Percentiles rank a stretch among this genome's conserved stretches.
Evolutionary conservation across 2,888 invertebrate species (phyloP).

Genomic region (Octonoba sinensis): DNA sequence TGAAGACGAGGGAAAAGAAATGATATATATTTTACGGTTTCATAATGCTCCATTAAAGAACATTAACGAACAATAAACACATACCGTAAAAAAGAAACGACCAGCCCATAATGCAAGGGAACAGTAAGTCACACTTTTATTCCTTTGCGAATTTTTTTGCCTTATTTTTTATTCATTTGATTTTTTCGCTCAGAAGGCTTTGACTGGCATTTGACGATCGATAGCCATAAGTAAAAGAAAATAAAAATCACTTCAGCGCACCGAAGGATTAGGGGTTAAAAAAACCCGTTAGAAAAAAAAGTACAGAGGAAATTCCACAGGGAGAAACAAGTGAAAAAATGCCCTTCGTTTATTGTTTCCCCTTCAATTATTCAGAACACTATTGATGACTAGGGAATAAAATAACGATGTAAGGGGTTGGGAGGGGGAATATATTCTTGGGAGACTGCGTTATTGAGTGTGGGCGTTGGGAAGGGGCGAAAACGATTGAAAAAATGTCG

Average conservation of each 20-base stretch:
- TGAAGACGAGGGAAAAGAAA: conserved; percentile 20
- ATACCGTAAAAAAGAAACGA: conserved; percentile 14
- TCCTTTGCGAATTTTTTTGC: background rate
- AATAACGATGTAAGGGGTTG: conserved; percentile 5
- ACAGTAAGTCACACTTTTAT: conserved; percentile 47
- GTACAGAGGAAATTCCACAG: conserved; percentile 25
- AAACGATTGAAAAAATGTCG: conserved; percentile 33
- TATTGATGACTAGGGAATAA: conserved; percentile 63
- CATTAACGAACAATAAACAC: conserved; percentile 63
- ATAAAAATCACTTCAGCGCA: conserved; percentile 61
- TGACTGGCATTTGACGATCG: conserved; percentile 60
- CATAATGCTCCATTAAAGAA: conserved; percentile 60
- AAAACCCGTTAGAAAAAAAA: conserved; percentile 18
- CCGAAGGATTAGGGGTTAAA: conserved; percentile 38
- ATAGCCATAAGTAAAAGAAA: conserved; percentile 42
- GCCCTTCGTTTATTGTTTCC: conserved; percentile 61
- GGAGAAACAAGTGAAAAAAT: conserved; percentile 15
- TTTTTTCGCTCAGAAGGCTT: conserved; percentile 17
- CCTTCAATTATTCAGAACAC: conserved; percentile 64
- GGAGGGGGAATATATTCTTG: conserved; percentile 21
- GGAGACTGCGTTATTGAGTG: conserved; percentile 59
- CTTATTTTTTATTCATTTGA: background rate
- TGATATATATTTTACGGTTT: conserved; percentile 60
- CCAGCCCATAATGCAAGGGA: conserved; percentile 32
- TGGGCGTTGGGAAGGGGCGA: conserved; percentile 17